Evolutionary conservation across 2,797 vertebrate genomes (phyloP), one percentile per base, ranked within the genome.

Genomic region (Microctenopoma stevenorrisi): DNA sequence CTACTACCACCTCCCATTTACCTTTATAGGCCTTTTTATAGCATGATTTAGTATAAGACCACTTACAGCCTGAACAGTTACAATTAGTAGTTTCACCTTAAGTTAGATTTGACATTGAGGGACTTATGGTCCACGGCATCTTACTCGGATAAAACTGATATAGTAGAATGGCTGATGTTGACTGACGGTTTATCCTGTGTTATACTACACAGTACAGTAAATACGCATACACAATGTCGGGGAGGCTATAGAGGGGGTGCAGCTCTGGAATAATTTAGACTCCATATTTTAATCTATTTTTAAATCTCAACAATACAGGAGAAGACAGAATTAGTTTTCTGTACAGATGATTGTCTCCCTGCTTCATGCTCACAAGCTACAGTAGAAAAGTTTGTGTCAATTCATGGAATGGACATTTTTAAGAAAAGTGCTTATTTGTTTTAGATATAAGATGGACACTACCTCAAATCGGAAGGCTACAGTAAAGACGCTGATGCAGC

Each of bases 21-120:
- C 61, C 43, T 86, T 85, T 81, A 87, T 83, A 55, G 76, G 64
- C 52, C 69, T 68, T 86, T 89, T 90, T 81, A 83, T 44, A 59
- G 61, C 72, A 67, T 88, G 84, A 88, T 91, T 88, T 84, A 89
- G 57, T 76, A 14, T 51, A 35, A 71, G 48, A 59, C 66, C 58
- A 60, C 79, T 88, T 74, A 76, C 66, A 74, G 74, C 63, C 64
- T 49, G 35, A 76, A 66, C 78, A 54, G 69, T 85, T 87, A 86
- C 85, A 91, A 86, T 85, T 75, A 81, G 68, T 35, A 81, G 69
- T 86, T 88, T 86, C 79, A 70, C 81, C 79, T 79, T 54, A 69
- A 78, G 79, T 82, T 70, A 72, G 59, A 76, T 77, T 75, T 90
- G 86, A 86, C 85, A 87, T 84, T 87, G 82, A 90, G 64, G 86